Percentiles rank a stretch among this genome's conserved stretches.
Evolutionary conservation across 1,140 invertebrate species (phyloP).

Genomic region (Aporrectodea caliginosa): DNA sequence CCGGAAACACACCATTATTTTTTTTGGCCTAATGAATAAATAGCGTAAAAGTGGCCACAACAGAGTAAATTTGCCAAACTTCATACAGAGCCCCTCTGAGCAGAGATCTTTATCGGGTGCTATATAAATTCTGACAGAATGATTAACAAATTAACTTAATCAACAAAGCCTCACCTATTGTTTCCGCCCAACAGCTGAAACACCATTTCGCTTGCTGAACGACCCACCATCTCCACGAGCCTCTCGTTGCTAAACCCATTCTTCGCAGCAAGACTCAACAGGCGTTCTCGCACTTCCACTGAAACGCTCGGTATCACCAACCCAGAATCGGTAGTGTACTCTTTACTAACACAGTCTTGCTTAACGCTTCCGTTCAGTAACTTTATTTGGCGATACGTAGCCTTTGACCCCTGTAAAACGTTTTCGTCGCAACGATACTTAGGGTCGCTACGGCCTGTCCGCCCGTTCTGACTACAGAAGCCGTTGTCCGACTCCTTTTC

Average conservation of each 20-base stretch:
- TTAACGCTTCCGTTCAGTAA: conserved; percentile 69
- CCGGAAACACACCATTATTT: too few species aligned
- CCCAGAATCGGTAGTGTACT: conserved; percentile 63
- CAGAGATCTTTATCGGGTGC: too few species aligned
- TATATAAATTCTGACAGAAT: too few species aligned
- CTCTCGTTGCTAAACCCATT: conserved; percentile 67
- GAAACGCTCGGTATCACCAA: conserved; percentile 74
- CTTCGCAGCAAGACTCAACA: conserved; percentile 66
- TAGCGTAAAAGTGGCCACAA: too few species aligned
- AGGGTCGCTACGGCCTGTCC: conserved; percentile 10
- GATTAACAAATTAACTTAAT: too few species aligned
- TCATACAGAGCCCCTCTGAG: too few species aligned
- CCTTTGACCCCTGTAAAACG: conserved; percentile 67
- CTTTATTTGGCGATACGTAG: conserved; percentile 67
- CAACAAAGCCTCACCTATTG: conserved; percentile 56
- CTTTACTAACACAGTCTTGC: conserved; percentile 61
- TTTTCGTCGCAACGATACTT: conserved; percentile 79
- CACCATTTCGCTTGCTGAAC: conserved; percentile 73
- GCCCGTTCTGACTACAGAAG: background rate
- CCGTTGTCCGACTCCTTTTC: conserved; percentile 48
- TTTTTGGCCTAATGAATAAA: too few species aligned
- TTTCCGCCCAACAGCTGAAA: conserved; percentile 73
- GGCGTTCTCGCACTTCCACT: conserved; percentile 62
- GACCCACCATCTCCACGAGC: conserved; percentile 69
- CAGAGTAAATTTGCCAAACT: too few species aligned